Evolutionary conservation across 1,140 invertebrate genomes (phyloP).

Genomic region (Pollicipes pollicipes): DNA sequence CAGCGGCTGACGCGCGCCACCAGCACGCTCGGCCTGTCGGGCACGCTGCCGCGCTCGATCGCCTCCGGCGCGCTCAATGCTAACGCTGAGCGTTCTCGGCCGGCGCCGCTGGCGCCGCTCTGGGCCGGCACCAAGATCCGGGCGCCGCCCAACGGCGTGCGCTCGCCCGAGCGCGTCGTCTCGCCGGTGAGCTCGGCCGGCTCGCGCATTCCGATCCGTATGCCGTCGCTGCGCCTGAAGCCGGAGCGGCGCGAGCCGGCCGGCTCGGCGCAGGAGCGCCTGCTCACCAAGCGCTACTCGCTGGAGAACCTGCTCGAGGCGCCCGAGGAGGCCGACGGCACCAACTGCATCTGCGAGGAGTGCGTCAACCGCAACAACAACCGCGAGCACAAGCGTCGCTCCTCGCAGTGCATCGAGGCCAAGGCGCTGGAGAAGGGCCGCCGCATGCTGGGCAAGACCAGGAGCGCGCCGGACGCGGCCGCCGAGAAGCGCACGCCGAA

Average conservation of each 20-base stretch:
- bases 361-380: slow-evolving; percentile 1
- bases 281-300: slow-evolving; percentile 3
- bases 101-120: neutral
- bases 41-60: neutral
- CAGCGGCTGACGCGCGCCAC: neutral
- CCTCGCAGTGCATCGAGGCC: neutral
- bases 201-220: neutral
- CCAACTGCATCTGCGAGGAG: neutral
- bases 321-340: neutral
- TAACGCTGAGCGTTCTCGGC: neutral
- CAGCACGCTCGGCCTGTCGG: neutral
- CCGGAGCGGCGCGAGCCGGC: neutral
- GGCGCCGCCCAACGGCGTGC: neutral
- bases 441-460: neutral
- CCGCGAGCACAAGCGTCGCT: neutral
- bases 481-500: neutral
- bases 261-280: neutral
- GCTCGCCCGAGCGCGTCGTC: neutral
- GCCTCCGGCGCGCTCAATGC: neutral
- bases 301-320: slow-evolving; percentile 4
- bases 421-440: neutral
- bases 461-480: neutral
- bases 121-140: neutral
- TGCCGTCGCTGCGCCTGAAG: neutral
- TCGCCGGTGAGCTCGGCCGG: neutral